phyloP scores from a whole-genome alignment of 2,888 invertebrate genomes.

The Sacculina carcini region DNA sequence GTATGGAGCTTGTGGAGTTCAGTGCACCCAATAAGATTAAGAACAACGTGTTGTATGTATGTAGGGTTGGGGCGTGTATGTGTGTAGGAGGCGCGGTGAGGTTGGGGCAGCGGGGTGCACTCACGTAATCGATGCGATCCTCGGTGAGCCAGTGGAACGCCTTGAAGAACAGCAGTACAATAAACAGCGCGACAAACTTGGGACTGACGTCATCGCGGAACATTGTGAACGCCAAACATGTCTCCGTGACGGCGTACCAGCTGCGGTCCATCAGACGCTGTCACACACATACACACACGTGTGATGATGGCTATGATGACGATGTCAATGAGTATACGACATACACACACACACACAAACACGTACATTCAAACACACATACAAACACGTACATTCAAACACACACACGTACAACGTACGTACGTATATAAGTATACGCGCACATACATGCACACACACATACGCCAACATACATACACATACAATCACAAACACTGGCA shows the following conservation, averaged over 20 bases:
- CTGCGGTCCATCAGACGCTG: conserved; percentile 90
- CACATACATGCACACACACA: background rate
- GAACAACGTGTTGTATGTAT: conserved; percentile 7
- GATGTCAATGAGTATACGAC: background rate
- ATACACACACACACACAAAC: background rate
- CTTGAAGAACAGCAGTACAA: conserved; percentile 79
- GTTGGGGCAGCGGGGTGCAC: too few relatives aligned
- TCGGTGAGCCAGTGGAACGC: conserved; percentile 99
- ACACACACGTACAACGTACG: background rate
- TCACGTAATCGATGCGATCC: conserved; percentile 94
- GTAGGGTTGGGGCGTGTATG: too few relatives aligned
- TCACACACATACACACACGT: conserved; percentile 20
- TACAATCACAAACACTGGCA: background rate
- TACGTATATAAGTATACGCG: background rate
- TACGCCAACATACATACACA: background rate
- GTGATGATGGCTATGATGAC: background rate
- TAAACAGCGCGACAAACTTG: conserved; percentile 90
- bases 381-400: conserved; percentile 3
- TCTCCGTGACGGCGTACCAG: conserved; percentile 99
- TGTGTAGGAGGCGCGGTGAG: too few relatives aligned
- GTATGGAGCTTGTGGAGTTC: too few relatives aligned
- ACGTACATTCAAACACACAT: background rate
- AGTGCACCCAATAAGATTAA: too few relatives aligned
- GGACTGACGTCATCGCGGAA: conserved; percentile 97
- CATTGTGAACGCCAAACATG: conserved; percentile 93